phyloP scores from a whole-genome alignment of 1,140 invertebrate genomes.

The Homarus americanus region DNA sequence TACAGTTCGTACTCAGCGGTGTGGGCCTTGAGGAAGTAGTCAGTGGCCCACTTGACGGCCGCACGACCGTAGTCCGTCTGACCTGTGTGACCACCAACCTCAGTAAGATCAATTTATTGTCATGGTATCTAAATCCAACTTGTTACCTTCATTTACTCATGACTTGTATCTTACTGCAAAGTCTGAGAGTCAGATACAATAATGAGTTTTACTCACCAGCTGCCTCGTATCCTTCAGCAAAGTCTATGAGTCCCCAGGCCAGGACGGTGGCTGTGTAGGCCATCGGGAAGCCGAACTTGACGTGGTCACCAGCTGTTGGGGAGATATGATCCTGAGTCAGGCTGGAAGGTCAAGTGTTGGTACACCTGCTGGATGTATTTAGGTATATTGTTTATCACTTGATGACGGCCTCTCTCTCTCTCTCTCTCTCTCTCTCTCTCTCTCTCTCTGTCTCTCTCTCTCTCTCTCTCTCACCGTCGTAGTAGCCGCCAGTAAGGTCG shows the following conservation, averaged over 20 bases:
- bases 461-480: background rate
- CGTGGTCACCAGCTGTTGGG: no score
- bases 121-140: no score
- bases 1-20: background rate
- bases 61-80: background rate
- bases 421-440: slow-evolving; percentile 19
- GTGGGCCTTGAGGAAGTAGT: slow-evolving; percentile 9
- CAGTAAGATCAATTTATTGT: no score
- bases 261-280: no score
- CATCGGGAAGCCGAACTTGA: no score
- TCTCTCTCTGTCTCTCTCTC: slow-evolving; percentile 5
- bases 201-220: background rate
- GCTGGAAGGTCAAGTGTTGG: no score
- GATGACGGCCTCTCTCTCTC: slow-evolving; percentile 1
- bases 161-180: no score
- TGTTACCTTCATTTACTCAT: no score
- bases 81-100: background rate
- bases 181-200: no score
- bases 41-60: background rate
- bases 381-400: background rate
- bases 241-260: background rate
- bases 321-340: no score
- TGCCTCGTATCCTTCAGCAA: background rate
- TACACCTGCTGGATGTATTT: no score
- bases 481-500: slow-evolving; percentile 12